Evolutionary conservation across 1,140 invertebrate species (phyloP), one percentile per base, ranked within the genome.

Genomic region (Calliphora vicina): DNA sequence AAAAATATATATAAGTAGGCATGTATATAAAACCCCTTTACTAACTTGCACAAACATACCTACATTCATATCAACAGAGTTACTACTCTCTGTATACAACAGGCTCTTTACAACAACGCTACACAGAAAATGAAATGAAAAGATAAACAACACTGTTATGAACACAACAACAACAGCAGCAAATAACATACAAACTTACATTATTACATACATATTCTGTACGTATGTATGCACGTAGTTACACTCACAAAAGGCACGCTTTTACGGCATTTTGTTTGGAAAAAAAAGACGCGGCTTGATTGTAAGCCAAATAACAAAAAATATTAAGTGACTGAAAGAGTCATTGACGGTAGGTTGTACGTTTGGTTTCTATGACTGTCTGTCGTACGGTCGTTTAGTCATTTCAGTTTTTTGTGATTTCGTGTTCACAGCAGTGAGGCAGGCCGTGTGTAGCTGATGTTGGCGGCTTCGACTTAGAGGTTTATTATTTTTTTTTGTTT

Each of bases 221-320:
- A 23, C 5, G 10, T 67, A 23, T 67, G 2, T 6, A 23, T 67
- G 6, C 9, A 25, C 17, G 10, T 67, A 23, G 23, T 20, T 23
- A 67, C n/a, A 23, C 61, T 67, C 20, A 67, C 61, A 67, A 67
- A 67, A 67, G 61, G 61, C 61, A 67, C 61, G 61, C 61, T 67
- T 67, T 67, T 67, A 67, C 61, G 61, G 61, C 61, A 67, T 67
- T 67, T 67, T 67, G 61, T 67, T 25, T 67, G n/a, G 25, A 67
- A 50, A 67, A 67, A 67, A 67, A 23, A 67, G 20, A 67, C n/a
- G 61, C 61, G 61, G 61, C 61, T 67, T 67, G 61, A 67, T 67
- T 67, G 61, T 67, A 67, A 67, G 61, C 61, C 20, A 67, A 67
- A 67, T 25, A 67, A 67, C 10, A 23, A 23, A 17, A 50, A 23